Percentiles rank a stretch among this genome's conserved stretches.
Conservation (phyloP, 2,888 invertebrate genomes). For the Chromoteleia sp. region DNA sequence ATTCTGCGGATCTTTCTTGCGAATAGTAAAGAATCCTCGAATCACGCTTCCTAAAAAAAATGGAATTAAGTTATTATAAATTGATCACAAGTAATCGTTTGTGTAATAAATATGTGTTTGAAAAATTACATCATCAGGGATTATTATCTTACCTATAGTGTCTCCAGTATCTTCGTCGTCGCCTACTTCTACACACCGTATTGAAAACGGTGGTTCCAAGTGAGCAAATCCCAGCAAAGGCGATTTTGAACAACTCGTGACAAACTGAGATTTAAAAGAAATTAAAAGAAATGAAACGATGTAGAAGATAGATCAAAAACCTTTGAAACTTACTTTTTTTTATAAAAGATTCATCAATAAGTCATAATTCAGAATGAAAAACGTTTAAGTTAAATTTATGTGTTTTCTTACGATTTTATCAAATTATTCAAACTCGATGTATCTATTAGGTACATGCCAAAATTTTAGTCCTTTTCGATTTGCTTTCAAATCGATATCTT, state of each 20-base stretch:
- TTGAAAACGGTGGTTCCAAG: constrained; percentile 98
- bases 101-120: too few relatives aligned
- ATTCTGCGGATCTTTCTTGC: constrained; percentile 96
- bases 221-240: constrained; percentile 98
- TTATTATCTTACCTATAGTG: constrained; percentile 87
- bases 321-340: too few relatives aligned
- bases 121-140: too few relatives aligned
- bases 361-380: too few relatives aligned
- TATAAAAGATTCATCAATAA: too few relatives aligned
- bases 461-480: too few relatives aligned
- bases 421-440: too few relatives aligned
- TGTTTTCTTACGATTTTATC: too few relatives aligned
- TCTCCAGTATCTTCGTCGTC: constrained; percentile 98
- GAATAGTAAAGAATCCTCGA: constrained; percentile 98
- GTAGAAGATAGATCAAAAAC: background rate
- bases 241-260: constrained; percentile 98
- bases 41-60: constrained; percentile 93
- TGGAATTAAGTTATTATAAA: background rate
- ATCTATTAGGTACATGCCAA: too few relatives aligned
- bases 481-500: too few relatives aligned
- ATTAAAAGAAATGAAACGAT: constrained; percentile 11
- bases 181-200: constrained; percentile 99
- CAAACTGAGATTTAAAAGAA: constrained; percentile 87
- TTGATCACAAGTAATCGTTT: background rate
- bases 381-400: too few relatives aligned